Evolutionary conservation across 2,888 invertebrate genomes (phyloP), one percentile per base, ranked within the genome.

Genomic region (Drosophila macrospina): DNA sequence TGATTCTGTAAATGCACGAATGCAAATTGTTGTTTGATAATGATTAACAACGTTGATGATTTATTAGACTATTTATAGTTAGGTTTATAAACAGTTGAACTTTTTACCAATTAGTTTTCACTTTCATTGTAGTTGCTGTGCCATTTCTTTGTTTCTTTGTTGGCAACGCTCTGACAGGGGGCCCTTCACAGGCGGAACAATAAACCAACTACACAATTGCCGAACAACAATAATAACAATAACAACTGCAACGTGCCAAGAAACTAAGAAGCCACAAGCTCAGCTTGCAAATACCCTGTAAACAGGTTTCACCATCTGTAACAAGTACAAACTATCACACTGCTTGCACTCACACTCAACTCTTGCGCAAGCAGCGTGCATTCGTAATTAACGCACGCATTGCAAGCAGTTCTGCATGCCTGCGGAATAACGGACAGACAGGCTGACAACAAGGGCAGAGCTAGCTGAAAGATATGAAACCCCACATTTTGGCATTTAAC

Each of bases 21-120:
- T 42, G 54, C 16, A 41, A 41, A 41, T 16, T 15, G 8, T 52
- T 30, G 30, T 6, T 52, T 11, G 5, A 8, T 24, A n/a, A 11
- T 34, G 20, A 24, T 24, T 20, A 32, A 11, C 20, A n/a, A 15
- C 28, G 15, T n/a, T 11, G 4, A 7, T 11, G 24, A 30, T 2
- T 11, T 26, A 41, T 42, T 54, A 6, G 24, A 20, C 20, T 24
- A 24, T 15, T 11, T 28, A 11, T 26, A 51, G 11, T 7, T 32
- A 1, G 32, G 16, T 15, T 0, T 34, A 20, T 48, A 50, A 47
- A 47, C 48, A 11, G 47, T 55, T 57, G 30, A 20, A 39, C 34
- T 42, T 39, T 47, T 24, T 39, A 24, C 39, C 62, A 36, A 74
- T 75, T 71, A 41, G 67, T 69, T 79, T 81, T 85, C 72, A 69